Evolutionary conservation across 2,113 vertebrate genomes (phyloP), one percentile per base, ranked within the genome.

Genomic region (Lethenteron camtschaticum): DNA sequence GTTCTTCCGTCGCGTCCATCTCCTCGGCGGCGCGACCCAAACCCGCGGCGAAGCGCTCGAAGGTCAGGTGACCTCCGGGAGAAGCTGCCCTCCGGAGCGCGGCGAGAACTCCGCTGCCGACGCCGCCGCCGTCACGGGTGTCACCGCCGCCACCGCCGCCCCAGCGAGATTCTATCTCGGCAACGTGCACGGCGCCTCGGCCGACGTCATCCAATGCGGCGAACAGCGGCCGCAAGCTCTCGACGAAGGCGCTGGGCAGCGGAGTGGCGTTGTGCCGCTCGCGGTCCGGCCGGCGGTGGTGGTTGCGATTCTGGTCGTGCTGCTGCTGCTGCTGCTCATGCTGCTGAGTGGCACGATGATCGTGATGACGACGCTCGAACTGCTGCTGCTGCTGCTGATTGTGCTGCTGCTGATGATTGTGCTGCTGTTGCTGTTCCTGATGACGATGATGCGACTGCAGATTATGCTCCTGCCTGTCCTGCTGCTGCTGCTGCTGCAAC

Each of bases 111-210:
- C 88, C 87, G n/a, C 80, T 78, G 55, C 90, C 87, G 68, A 91
- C 74, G 4, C 24, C 24, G 24, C 16, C 16, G 16, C n/a, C n/a
- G n/a, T n/a, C n/a, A n/a, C 16, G 16, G 16, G 16, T 18, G 16
- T 6, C 24, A 6, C 24, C 24, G 55, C 84, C 87, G 13, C 77
- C 81, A 9, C 85, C 81, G 70, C n/a, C n/a, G n/a, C n/a, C 82
- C 92, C 92, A 96, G 69, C 92, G 89, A 69, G 83, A 86, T 80
- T 96, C 88, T 69, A 96, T 96, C 82, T 96, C 92, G 24, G 82
- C 83, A 2, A 96, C 81, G 77, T 94, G 92, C 24, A 96, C 85
- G 57, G 78, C 89, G 1, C 92, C 92, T 4, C 85, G 79, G 12
- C 81, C 80, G 4, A 77, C 79, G 63, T 96, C 92, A 74, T 96